These are phyloP conservation scores for Rhysida immarginata DNA, from an alignment of 1,140 invertebrate species.

Conservation along the genomic window DNA sequence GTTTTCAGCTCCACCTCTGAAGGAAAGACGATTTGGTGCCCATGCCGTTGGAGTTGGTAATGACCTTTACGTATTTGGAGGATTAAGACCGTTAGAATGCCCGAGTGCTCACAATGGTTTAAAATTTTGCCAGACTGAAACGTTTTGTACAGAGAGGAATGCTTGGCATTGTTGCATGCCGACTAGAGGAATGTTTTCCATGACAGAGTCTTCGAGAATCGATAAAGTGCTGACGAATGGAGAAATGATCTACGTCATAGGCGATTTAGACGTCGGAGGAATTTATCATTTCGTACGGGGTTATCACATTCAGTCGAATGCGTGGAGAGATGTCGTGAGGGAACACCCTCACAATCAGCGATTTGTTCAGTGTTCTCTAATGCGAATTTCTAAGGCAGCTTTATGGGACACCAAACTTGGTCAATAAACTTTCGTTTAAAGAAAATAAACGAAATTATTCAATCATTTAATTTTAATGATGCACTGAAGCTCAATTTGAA, in stretches of 20 bases:
- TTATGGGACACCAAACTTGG: conserved; percentile 2
- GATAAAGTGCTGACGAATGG: conserved; percentile 5
- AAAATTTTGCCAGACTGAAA: conserved; percentile 2
- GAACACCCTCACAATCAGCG: conserved; percentile 5
- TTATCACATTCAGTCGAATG: conserved; percentile 3
- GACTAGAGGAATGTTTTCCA: conserved; percentile 3
- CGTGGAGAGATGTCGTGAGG: neutral
- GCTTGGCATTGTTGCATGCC: neutral
- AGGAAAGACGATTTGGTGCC: conserved; percentile 1
- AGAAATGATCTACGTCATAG: conserved; percentile 4
- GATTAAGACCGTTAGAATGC: neutral
- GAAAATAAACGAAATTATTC: too few species aligned
- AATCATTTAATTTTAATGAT: too few species aligned
- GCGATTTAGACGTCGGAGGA: conserved; percentile 1
- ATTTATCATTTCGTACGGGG: conserved; percentile 3
- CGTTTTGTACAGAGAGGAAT: conserved; percentile 4
- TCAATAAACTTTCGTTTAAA: too few species aligned
- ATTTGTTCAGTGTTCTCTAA: conserved; percentile 2
- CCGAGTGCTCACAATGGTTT: conserved; percentile 4
- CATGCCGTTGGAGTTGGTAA: conserved; percentile 4
- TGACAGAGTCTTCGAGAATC: conserved; percentile 3
- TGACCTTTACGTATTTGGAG: conserved; percentile 3
- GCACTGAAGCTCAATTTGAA: too few species aligned
- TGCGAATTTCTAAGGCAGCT: conserved; percentile 1
- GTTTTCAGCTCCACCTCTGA: conserved; percentile 4